These are phyloP conservation scores for Bovichtus diacanthus DNA, from an alignment of 2,797 vertebrate species.

Conservation along the genomic window DNA sequence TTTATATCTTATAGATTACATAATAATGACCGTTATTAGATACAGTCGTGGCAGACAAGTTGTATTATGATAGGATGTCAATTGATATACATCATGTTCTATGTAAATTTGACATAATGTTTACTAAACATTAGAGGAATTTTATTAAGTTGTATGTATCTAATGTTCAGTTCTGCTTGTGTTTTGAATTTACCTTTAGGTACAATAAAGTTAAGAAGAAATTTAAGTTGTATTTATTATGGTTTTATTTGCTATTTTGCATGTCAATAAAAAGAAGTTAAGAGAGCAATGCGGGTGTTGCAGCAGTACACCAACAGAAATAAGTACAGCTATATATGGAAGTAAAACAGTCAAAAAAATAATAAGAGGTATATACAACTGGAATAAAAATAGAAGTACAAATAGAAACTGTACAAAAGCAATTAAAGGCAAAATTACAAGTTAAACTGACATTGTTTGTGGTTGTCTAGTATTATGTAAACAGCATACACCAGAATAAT, in stretches of 20 bases:
- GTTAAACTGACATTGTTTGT: neutral
- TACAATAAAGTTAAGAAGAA: neutral
- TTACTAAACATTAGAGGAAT: neutral
- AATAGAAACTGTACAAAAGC: neutral
- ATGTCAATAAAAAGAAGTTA: neutral
- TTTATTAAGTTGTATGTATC: neutral
- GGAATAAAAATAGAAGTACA: neutral
- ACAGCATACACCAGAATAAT: neutral
- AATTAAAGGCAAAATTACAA: neutral
- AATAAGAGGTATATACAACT: neutral
- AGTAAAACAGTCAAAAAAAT: neutral
- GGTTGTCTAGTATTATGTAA: neutral
- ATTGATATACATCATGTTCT: neutral
- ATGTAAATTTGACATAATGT: neutral
- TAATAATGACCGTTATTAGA: too few species aligned
- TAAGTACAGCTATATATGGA: neutral
- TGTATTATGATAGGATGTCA: neutral
- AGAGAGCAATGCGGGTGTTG: neutral
- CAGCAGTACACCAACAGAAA: neutral
- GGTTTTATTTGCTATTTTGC: neutral
- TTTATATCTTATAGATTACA: too few species aligned
- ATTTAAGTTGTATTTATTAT: neutral
- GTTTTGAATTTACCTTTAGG: neutral
- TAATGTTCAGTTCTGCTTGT: neutral
- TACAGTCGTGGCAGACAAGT: too few species aligned